Evolutionary conservation across 2,113 vertebrate species (phyloP).

Genomic region (Gila orcuttii): DNA sequence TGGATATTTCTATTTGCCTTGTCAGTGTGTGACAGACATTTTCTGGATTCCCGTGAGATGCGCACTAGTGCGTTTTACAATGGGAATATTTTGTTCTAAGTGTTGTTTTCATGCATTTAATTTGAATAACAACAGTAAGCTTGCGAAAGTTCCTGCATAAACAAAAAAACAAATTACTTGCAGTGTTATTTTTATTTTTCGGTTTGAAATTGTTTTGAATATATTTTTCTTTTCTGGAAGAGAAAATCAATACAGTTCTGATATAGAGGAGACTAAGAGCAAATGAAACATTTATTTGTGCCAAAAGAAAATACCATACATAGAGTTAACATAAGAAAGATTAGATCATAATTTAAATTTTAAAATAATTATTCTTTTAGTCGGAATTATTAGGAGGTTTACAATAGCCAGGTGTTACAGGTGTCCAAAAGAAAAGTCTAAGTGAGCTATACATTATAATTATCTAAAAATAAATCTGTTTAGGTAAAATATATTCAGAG

Average conservation of each 20-base stretch:
- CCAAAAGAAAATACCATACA: background rate
- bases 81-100: background rate
- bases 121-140: background rate
- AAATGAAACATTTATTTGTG: background rate
- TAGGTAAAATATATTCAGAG: background rate
- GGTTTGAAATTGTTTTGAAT: background rate
- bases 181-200: background rate
- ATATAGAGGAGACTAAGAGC: background rate
- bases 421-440: background rate
- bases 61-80: background rate
- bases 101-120: background rate
- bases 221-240: too few relatives aligned
- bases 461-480: too few relatives aligned
- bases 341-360: background rate
- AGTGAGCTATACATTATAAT: too few relatives aligned
- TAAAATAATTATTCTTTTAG: background rate
- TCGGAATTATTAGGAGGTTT: background rate
- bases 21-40: slow-evolving; percentile 11
- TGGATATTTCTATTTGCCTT: slow-evolving; percentile 22
- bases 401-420: background rate
- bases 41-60: background rate
- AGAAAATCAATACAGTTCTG: background rate
- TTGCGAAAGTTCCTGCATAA: background rate
- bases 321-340: background rate
- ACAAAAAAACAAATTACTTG: background rate